Conservation (phyloP, 1,140 invertebrate species). For the Callitettix versicolor region DNA sequence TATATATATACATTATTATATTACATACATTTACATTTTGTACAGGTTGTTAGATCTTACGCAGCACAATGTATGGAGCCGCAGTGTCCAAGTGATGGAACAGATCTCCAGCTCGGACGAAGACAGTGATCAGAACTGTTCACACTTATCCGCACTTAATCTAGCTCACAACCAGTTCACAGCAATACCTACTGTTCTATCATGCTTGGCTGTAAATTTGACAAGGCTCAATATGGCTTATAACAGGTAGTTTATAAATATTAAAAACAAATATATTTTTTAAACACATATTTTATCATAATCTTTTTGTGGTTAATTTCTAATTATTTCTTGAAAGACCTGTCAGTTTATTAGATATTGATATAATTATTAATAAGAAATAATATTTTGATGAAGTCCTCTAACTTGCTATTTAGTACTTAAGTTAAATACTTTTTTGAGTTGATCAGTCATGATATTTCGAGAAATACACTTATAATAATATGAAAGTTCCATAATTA, state of each 20-base stretch:
- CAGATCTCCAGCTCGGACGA: conserved; percentile 40
- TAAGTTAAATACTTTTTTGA: too few species aligned
- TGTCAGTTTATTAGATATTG: too few species aligned
- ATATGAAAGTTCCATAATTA: too few species aligned
- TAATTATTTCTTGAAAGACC: too few species aligned
- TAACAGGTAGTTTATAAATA: conserved; percentile 53
- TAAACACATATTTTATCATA: too few species aligned
- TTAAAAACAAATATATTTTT: too few species aligned
- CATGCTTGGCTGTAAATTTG: conserved; percentile 78
- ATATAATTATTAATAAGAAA: too few species aligned
- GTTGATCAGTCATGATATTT: too few species aligned
- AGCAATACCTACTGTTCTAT: conserved; percentile 71
- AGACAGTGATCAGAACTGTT: conserved; percentile 31
- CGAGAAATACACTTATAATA: too few species aligned
- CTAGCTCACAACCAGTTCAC: conserved; percentile 85
- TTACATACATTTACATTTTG: neutral
- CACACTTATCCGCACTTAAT: conserved; percentile 62
- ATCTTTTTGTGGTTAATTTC: too few species aligned
- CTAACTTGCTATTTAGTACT: too few species aligned
- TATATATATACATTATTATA: neutral
- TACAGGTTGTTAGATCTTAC: conserved; percentile 29
- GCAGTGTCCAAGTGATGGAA: conserved; percentile 55
- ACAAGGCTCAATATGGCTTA: conserved; percentile 82
- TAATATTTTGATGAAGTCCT: too few species aligned
- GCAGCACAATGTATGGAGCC: conserved; percentile 63